These are phyloP conservation scores for Papilio glaucus DNA, from an alignment of 1,140 invertebrate genomes.

Conservation along the genomic window DNA sequence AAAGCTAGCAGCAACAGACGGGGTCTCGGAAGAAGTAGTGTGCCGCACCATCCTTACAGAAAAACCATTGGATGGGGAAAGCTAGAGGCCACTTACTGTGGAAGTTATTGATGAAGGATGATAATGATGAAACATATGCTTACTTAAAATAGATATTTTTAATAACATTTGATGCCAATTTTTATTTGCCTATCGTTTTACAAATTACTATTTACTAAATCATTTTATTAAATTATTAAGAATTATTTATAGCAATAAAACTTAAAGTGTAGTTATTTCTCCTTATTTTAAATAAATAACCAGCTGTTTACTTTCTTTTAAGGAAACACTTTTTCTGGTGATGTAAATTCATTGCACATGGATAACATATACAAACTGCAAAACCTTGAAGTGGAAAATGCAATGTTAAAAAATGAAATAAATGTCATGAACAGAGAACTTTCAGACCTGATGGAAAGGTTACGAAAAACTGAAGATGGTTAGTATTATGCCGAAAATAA, in stretches of 20 bases:
- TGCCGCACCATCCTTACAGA: too few relatives aligned
- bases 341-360: conserved; percentile 58
- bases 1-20: too few relatives aligned
- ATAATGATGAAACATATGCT: neutral
- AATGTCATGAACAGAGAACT: conserved; percentile 74
- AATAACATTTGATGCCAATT: neutral
- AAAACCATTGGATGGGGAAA: too few relatives aligned
- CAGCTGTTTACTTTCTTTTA: conserved; percentile 46
- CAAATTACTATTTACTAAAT: neutral
- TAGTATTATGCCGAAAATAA: conserved; percentile 44
- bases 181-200: conserved; percentile 2
- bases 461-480: conserved; percentile 72
- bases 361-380: conserved; percentile 74
- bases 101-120: too few relatives aligned
- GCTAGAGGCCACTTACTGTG: too few relatives aligned
- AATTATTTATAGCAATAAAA: too few relatives aligned
- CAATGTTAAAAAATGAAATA: conserved; percentile 82
- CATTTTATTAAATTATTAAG: neutral
- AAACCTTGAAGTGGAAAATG: conserved; percentile 81
- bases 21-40: too few relatives aligned
- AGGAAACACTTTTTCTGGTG: conserved; percentile 67
- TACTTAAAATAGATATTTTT: neutral
- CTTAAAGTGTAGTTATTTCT: too few relatives aligned
- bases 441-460: conserved; percentile 63
- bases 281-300: conserved; percentile 21